Conservation (phyloP, 2,888 invertebrate genomes). For the Cistogaster globosa region DNA sequence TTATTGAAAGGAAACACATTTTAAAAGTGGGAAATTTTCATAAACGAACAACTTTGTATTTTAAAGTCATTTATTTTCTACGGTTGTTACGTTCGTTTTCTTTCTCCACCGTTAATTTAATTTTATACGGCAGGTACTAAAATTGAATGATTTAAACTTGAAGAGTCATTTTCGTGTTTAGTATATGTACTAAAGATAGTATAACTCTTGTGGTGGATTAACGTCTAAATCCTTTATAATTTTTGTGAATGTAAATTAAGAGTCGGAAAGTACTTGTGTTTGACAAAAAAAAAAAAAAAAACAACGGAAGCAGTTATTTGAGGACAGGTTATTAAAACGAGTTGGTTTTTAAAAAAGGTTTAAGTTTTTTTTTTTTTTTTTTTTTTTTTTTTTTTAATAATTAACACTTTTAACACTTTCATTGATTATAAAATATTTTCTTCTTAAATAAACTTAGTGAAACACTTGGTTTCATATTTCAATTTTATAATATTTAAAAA, state of each 20-base stretch:
- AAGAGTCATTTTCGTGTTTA: constrained; percentile 37
- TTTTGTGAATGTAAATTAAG: constrained; percentile 8
- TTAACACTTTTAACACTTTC: too few relatives aligned
- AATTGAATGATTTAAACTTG: constrained; percentile 4
- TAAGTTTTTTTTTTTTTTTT: too few relatives aligned
- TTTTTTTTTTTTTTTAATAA: too few relatives aligned
- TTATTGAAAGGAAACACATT: neutral
- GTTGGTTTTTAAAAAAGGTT: too few relatives aligned
- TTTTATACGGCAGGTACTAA: constrained; percentile 18
- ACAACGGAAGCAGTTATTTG: too few relatives aligned
- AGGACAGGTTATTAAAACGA: neutral
- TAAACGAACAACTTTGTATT: constrained; percentile 24
- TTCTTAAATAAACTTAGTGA: too few relatives aligned
- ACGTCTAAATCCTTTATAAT: constrained; percentile 37
- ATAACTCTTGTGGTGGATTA: constrained; percentile 64
- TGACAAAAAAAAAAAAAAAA: too few relatives aligned
- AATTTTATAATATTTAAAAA: too few relatives aligned
- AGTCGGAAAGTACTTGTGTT: neutral
- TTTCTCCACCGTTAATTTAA: neutral
- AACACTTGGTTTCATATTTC: too few relatives aligned
- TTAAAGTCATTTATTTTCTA: constrained; percentile 24
- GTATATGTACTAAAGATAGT: constrained; percentile 53
- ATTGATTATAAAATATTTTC: too few relatives aligned
- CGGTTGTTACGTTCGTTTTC: neutral
- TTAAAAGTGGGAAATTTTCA: constrained; percentile 13